Conservation (phyloP, 2,113 vertebrate genomes). For the Furnarius figulus region DNA sequence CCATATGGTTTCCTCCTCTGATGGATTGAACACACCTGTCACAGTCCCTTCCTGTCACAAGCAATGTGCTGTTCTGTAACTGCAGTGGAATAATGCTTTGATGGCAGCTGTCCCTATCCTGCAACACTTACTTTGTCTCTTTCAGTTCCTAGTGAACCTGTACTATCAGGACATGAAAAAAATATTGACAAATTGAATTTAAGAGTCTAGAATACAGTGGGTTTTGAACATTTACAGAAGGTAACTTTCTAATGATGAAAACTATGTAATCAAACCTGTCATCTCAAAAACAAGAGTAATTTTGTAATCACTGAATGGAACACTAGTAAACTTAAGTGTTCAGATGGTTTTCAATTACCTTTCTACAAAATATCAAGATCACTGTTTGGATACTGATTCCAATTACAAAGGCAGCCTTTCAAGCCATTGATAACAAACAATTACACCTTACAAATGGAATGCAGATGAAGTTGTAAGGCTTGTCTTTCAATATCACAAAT, state of each 20-base stretch:
- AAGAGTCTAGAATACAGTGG: not conserved
- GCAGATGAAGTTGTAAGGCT: not conserved
- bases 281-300: not conserved
- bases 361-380: not conserved
- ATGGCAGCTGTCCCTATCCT: not conserved
- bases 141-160: not conserved
- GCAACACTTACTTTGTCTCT: not conserved
- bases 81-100: not conserved
- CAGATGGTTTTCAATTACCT: slow-evolving; percentile 5
- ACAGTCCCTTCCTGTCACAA: not conserved
- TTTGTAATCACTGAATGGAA: slow-evolving; percentile 13
- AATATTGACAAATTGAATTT: not conserved
- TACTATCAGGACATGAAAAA: not conserved
- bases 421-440: not conserved
- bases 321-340: not conserved
- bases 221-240: not conserved
- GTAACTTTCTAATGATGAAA: slow-evolving; percentile 5
- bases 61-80: not conserved
- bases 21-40: not conserved
- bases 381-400: not conserved
- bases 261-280: not conserved
- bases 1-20: not conserved
- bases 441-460: not conserved
- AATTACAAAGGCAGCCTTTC: not conserved
- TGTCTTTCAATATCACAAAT: not conserved